Evolutionary conservation across 2,888 invertebrate genomes (phyloP).

Genomic region (Apotomis turbidana): DNA sequence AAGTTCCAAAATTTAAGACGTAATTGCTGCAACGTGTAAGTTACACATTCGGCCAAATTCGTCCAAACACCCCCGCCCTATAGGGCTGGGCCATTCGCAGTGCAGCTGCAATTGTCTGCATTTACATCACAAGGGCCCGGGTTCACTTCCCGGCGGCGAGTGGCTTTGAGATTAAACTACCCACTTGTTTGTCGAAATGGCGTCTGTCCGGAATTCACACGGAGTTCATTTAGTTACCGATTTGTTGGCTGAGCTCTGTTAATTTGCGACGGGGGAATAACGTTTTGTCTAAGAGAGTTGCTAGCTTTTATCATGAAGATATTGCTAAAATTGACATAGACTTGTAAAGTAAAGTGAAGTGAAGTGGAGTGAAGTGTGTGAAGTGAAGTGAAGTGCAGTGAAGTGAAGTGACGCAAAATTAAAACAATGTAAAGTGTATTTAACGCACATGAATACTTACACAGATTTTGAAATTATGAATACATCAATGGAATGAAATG

Average conservation of each 20-base stretch:
- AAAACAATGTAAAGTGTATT: no score
- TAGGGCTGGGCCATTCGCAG: not conserved
- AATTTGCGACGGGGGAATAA: not conserved
- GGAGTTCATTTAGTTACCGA: not conserved
- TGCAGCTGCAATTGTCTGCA: conserved; percentile 34
- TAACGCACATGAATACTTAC: no score
- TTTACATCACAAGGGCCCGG: conserved; percentile 37
- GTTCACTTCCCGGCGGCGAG: conserved; percentile 29
- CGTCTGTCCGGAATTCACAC: not conserved
- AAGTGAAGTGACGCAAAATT: no score
- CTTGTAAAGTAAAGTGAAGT: no score
- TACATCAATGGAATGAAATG: no score
- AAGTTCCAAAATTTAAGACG: no score
- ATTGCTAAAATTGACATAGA: no score
- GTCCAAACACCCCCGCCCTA: conserved; percentile 9
- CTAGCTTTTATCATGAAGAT: not conserved
- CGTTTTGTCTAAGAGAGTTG: not conserved
- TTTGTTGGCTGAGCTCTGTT: not conserved
- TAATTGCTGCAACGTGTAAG: no score
- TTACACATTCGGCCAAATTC: not conserved
- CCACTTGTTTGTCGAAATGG: conserved; percentile 19
- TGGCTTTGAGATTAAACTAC: conserved; percentile 15
- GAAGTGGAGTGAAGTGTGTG: no score
- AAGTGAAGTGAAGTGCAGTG: no score
- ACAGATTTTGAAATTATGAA: no score